Base-by-base conservation (phyloP, 2,888 invertebrate species). In the Coleophora flavipennella region DNA sequence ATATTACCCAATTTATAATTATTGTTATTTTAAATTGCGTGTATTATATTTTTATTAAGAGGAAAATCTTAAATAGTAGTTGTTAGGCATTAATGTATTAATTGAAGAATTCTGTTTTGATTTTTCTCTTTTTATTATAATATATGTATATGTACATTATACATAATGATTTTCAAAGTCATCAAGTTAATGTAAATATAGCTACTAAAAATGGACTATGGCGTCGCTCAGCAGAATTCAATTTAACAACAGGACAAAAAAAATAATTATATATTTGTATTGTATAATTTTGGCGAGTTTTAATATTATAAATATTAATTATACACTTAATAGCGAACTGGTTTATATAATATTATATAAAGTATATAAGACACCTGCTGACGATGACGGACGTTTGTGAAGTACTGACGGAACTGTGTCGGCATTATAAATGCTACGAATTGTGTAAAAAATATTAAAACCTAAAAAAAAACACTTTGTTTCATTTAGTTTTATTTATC, bases 371-470 rank as follows among this genome's bases (percentile, higher is more conserved):
- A 65, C 59, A 58, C 47, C 48, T 42, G 47, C 79, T 75, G 83
- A 62, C 72, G 67, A 6, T 6, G 20, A 6, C 20, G 64, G 67
- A 66, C 68, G 68, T 47, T 20, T 51, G 53, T 54, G 59, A 57
- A 54, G 56, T 40, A 50, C 65, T 57, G 70, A 59, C 61, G 67
- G 62, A 62, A 72, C 59, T 66, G 72, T 80, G 84, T 80, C 83
- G 77, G 85, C 85, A 85, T 85, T 85, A 83, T 84, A 79, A 85
- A 85, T 85, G 85, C 85, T 85, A 84, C 84, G 69, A 83, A 85
- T 85, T 85, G 85, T 85, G 85, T 85, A 85, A 85, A 85, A 85
- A 85, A 85, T 79, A 85, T 85, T 85, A 85, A 85, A 85, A 85
- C 72, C 69, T 75, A 72, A 78, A 85, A 85, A 83, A 83, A 77